Evolutionary conservation across 2,888 invertebrate genomes (phyloP).

Genomic region (Pyrrhosoma nymphula): DNA sequence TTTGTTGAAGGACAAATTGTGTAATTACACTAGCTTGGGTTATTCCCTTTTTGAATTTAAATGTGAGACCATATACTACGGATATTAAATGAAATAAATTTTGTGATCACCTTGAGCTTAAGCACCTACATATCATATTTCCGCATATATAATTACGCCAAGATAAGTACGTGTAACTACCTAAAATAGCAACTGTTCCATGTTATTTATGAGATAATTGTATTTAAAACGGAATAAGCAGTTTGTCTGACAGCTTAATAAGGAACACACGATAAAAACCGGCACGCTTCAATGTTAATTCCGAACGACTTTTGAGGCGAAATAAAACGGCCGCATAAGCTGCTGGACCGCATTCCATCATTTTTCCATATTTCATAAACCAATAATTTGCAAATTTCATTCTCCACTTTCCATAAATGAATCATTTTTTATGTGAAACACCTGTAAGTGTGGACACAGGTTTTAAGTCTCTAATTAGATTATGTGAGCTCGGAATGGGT

Average conservation of each 20-base stretch:
- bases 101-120: background rate
- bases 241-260: slow-evolving; percentile 29
- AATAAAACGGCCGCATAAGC: background rate
- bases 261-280: slow-evolving; percentile 30
- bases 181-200: background rate
- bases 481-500: slow-evolving; percentile 16
- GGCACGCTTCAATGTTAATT: slow-evolving; percentile 32
- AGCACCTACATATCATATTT: slow-evolving; percentile 11
- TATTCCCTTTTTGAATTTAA: background rate
- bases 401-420: background rate
- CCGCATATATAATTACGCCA: background rate
- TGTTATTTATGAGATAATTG: slow-evolving; percentile 24
- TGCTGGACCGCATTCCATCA: slow-evolving; percentile 5
- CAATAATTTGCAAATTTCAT: slow-evolving; percentile 46
- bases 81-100: slow-evolving; percentile 20
- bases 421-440: slow-evolving; percentile 34
- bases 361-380: slow-evolving; percentile 15
- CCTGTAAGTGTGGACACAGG: slow-evolving; percentile 51
- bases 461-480: slow-evolving; percentile 62
- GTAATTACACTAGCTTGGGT: background rate
- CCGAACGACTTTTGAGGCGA: background rate
- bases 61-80: background rate
- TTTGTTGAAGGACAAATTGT: no score
- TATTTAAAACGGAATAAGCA: slow-evolving; percentile 28
- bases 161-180: slow-evolving; percentile 31